Evolutionary conservation across 1,140 invertebrate species (phyloP).

Genomic region (Telenomus remus): DNA sequence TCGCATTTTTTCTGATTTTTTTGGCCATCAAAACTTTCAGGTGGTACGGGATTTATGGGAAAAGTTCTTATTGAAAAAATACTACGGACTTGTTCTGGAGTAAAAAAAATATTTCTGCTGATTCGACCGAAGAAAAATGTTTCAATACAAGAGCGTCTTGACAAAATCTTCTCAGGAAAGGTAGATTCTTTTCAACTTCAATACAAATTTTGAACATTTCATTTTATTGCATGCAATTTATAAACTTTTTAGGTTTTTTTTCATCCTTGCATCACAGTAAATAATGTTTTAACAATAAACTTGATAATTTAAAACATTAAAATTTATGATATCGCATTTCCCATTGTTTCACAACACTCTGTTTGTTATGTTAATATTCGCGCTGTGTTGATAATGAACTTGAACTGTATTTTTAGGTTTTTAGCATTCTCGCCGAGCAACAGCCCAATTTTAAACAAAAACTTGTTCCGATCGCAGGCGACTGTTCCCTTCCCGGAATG

Average conservation of each 20-base stretch:
- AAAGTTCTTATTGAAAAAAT: slow-evolving; percentile 92
- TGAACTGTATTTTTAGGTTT: slow-evolving; percentile 74
- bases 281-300: no score
- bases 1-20: not conserved
- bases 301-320: no score
- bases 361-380: not conserved
- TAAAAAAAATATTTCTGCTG: slow-evolving; percentile 86
- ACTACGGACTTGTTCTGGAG: slow-evolving; percentile 83
- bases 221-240: no score
- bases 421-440: slow-evolving; percentile 74
- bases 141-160: slow-evolving; percentile 78
- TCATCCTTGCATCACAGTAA: no score
- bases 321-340: no score
- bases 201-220: no score
- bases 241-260: no score
- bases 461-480: slow-evolving; percentile 80
- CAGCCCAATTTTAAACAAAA: slow-evolving; percentile 78
- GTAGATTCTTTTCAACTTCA: slow-evolving; percentile 53
- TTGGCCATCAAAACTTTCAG: slow-evolving; percentile 56
- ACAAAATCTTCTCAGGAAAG: slow-evolving; percentile 75
- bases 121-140: slow-evolving; percentile 87
- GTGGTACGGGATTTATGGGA: slow-evolving; percentile 90
- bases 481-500: slow-evolving; percentile 80
- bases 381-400: not conserved
- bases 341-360: not conserved